Conservation (phyloP, 2,113 vertebrate genomes). For the Halichoerus grypus region DNA sequence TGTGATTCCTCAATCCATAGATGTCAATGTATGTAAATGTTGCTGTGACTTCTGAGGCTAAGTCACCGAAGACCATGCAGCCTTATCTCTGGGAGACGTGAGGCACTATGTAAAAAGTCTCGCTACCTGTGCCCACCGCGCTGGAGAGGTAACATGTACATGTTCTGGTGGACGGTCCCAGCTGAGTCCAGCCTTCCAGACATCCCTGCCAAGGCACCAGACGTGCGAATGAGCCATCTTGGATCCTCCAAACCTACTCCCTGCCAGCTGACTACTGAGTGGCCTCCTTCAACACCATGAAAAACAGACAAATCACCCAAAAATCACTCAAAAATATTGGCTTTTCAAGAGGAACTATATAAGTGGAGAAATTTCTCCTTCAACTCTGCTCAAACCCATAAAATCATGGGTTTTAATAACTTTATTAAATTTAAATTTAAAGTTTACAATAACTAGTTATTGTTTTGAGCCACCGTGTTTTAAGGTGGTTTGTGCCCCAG, state of each 20-base stretch:
- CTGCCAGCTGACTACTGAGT: neutral
- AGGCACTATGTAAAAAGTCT: neutral
- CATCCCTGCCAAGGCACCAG: neutral
- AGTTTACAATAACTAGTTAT: neutral
- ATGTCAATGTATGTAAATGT: neutral
- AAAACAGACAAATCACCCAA: neutral
- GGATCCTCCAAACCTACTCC: neutral
- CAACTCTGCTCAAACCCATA: neutral
- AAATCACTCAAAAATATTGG: neutral
- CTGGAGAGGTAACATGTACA: neutral
- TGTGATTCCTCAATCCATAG: neutral
- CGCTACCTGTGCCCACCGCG: neutral
- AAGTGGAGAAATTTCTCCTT: neutral
- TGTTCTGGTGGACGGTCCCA: neutral
- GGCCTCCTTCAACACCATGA: neutral
- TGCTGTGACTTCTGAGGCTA: neutral
- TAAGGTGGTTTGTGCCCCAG: neutral
- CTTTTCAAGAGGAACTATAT: neutral
- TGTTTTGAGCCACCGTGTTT: neutral
- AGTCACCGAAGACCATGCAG: neutral
- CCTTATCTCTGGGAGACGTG: neutral
- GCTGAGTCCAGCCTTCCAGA: neutral
- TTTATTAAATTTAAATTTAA: too few relatives aligned
- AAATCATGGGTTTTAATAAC: neutral
- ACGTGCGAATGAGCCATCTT: neutral